These are phyloP conservation scores for Cyclopterus lumpus DNA, from an alignment of 2,797 vertebrate species.

Conservation along the genomic window DNA sequence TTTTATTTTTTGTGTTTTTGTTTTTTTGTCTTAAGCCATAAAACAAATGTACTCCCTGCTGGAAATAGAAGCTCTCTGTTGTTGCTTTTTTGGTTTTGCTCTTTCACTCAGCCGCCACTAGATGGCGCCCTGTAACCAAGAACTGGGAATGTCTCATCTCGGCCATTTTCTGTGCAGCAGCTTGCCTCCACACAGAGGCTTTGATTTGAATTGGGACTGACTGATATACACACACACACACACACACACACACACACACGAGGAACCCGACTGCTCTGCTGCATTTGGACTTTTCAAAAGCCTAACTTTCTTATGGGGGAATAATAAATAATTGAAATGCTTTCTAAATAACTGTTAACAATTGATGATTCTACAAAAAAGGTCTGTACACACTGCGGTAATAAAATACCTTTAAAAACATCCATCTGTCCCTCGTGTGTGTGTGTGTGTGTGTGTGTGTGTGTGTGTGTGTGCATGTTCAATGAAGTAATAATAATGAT, in stretches of 20 bases:
- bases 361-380: conserved; percentile 66
- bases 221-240: conserved; percentile 29
- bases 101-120: conserved; percentile 60
- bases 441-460: background rate
- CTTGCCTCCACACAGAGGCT: conserved; percentile 52
- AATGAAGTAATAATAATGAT: too few species aligned
- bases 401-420: conserved; percentile 77
- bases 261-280: conserved; percentile 60
- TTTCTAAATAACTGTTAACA: conserved; percentile 79
- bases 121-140: conserved; percentile 68
- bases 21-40: conserved; percentile 60
- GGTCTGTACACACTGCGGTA: conserved; percentile 76
- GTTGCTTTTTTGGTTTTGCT: conserved; percentile 22
- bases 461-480: background rate
- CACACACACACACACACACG: too few species aligned
- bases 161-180: conserved; percentile 66
- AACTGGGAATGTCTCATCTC: conserved; percentile 41
- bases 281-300: conserved; percentile 76
- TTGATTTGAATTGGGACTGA: conserved; percentile 70
- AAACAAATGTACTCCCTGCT: conserved; percentile 37
- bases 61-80: conserved; percentile 37
- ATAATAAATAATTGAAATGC: conserved; percentile 60
- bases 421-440: background rate
- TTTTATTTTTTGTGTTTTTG: conserved; percentile 27
- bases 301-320: conserved; percentile 73